Base-by-base conservation (phyloP, 2,113 vertebrate species). In the Chamaetylas fuelleborni region DNA sequence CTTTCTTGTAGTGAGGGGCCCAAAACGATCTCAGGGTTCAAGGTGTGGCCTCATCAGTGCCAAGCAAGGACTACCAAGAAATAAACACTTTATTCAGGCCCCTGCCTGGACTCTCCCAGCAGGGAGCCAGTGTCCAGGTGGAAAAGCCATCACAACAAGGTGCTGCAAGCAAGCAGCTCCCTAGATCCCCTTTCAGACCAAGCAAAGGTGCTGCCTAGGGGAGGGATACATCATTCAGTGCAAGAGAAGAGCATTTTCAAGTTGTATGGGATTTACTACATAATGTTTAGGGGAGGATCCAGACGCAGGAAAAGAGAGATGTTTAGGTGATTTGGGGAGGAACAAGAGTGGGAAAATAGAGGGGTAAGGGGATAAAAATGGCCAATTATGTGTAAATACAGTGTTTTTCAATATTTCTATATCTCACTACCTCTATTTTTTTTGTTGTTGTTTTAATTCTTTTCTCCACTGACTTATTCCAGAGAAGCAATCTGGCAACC, bases 61-160 rank as follows among this genome's bases (percentile, higher is more conserved):
- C 0, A 0, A 45, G 54, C 22, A 71, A 80, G n/a, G 13, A 69
- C 22, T 2, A 47, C 4, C 6, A 28, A 71, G n/a, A 51, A 76
- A 43, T 1, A 2, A 76, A 29, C 8, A 23, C 8, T 42, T 72
- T 48, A 38, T 24, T 28, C 28, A 56, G 43, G 19, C 5, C 10
- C 16, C 29, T 62, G 11, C 16, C 13, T 48, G 48, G 29, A 25
- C 15, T 45, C 28, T 62, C 25, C 16, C 43, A 72, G 29, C 12
- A 82, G 6, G 53, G 5, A 42, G 19, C 12, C 45, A 19, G 6
- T 7, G 28, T 45, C n/a, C 56, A 40, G 5, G 9, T 38, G 47
- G 40, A 74, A 90, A 88, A 56, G 5, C 13, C 42, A 48, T 22
- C 28, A 71, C 0, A 3, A 53, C 2, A 8, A 66, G 42, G 14